Percentiles rank a stretch among this genome's conserved stretches.
Evolutionary conservation across 2,888 invertebrate species (phyloP).

Genomic region (Hirtodrosophila cameraria): DNA sequence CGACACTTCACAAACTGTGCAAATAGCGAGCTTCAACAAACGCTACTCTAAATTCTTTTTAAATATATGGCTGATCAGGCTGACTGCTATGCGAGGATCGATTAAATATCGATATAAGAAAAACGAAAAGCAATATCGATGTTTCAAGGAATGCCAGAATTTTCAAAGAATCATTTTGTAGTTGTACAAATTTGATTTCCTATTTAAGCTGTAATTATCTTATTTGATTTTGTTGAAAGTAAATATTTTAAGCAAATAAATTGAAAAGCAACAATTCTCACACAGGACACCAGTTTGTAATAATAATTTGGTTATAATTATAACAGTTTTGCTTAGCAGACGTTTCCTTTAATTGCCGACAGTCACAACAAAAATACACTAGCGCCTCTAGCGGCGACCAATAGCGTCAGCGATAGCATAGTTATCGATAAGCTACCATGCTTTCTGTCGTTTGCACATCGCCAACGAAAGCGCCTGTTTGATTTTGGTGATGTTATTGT

Average conservation of each 20-base stretch:
- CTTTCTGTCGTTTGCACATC: conserved; percentile 18
- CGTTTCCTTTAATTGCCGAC: not conserved
- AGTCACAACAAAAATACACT: too few species aligned
- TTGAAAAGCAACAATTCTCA: too few species aligned
- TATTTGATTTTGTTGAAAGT: too few species aligned
- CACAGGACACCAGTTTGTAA: too few species aligned
- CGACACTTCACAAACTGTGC: conserved; percentile 13
- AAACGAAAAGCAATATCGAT: conserved; percentile 26
- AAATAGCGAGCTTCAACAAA: conserved; percentile 13
- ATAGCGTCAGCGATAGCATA: conserved; percentile 30
- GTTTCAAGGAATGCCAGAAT: conserved; percentile 28
- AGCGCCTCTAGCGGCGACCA: too few species aligned
- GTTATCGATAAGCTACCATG: conserved; percentile 36
- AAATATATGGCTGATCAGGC: conserved; percentile 2
- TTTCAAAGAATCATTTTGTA: not conserved
- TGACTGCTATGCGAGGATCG: conserved; percentile 19
- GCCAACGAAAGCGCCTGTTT: conserved; percentile 43
- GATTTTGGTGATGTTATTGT: conserved; percentile 37
- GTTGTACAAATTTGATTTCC: too few species aligned
- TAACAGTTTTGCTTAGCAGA: not conserved
- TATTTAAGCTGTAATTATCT: too few species aligned
- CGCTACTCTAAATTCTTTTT: conserved; percentile 13
- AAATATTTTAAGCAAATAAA: too few species aligned
- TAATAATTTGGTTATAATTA: too few species aligned
- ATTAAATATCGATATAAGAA: conserved; percentile 5